Percentiles rank a stretch among this genome's conserved stretches.
phyloP scores from a whole-genome alignment of 2,797 vertebrate species.

The Eulemur albifrons region DNA sequence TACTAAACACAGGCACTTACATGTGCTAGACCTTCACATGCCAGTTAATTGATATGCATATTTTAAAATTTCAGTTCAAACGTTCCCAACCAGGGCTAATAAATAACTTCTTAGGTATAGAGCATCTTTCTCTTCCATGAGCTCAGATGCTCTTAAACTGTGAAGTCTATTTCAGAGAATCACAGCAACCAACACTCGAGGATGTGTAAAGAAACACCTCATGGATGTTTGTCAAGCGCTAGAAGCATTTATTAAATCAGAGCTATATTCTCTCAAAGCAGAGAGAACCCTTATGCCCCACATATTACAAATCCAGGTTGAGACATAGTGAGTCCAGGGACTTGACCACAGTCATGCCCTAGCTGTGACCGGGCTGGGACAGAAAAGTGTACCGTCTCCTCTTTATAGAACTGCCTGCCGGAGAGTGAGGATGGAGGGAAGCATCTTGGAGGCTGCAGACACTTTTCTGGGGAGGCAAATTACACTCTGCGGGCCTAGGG shows the following conservation, averaged over 20 bases:
- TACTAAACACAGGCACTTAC: background rate
- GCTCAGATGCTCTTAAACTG: background rate
- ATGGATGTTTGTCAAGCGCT: background rate
- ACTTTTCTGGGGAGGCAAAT: background rate
- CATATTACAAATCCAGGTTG: background rate
- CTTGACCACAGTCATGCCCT: background rate
- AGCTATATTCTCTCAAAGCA: background rate
- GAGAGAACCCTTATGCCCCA: background rate
- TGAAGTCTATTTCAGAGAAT: background rate
- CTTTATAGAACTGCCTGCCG: background rate
- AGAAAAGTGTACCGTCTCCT: rapidly evolving
- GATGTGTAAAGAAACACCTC: background rate
- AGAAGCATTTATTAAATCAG: background rate
- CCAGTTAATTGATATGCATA: background rate
- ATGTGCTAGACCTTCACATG: too few relatives aligned
- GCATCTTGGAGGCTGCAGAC: background rate
- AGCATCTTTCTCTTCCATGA: background rate
- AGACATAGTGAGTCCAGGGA: background rate
- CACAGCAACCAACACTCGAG: background rate
- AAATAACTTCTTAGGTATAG: background rate
- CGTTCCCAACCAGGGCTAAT: background rate
- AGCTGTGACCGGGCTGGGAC: too few relatives aligned
- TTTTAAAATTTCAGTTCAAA: background rate
- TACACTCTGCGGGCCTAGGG: too few relatives aligned
- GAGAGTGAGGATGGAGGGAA: background rate